These are phyloP conservation scores for Empis stercorea DNA, from an alignment of 2,888 invertebrate species.

Conservation along the genomic window DNA sequence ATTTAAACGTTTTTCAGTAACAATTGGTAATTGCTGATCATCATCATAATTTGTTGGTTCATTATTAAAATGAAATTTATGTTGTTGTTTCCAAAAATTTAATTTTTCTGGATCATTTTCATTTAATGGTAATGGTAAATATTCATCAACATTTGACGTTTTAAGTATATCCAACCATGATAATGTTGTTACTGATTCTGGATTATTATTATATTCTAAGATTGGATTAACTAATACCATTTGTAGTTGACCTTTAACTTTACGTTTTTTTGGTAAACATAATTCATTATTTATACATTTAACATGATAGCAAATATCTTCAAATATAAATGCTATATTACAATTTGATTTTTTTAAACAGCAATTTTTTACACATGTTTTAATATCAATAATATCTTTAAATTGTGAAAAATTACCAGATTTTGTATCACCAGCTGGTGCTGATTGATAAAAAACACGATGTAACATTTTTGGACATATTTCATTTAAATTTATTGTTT, in stretches of 20 bases:
- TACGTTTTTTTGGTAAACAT: slow-evolving; percentile 52
- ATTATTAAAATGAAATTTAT: slow-evolving; percentile 20
- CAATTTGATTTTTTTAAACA: slow-evolving; percentile 40
- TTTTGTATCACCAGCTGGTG: slow-evolving; percentile 39
- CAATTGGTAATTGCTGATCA: slow-evolving; percentile 27
- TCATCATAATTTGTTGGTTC: slow-evolving; percentile 17
- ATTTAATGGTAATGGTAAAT: slow-evolving; percentile 21
- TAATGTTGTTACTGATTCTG: slow-evolving; percentile 7
- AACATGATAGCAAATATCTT: slow-evolving; percentile 64
- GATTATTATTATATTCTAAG: slow-evolving; percentile 36
- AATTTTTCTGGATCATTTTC: slow-evolving; percentile 12
- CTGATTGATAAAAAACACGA: slow-evolving; percentile 31
- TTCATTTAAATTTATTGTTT: too few species aligned
- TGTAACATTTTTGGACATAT: slow-evolving; percentile 28
- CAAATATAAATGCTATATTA: slow-evolving; percentile 67
- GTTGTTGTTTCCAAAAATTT: slow-evolving; percentile 29
- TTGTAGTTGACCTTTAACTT: slow-evolving; percentile 47
- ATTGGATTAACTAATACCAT: slow-evolving; percentile 70
- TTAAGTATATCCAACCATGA: slow-evolving; percentile 28
- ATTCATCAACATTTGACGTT: slow-evolving; percentile 17
- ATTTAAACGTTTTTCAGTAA: slow-evolving; percentile 27
- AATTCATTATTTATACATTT: slow-evolving; percentile 56
- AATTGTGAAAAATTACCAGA: slow-evolving; percentile 46
- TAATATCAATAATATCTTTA: slow-evolving; percentile 50
- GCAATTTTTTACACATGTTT: slow-evolving; percentile 50